These are phyloP conservation scores for Calliopum simillimum DNA, from an alignment of 2,888 invertebrate species.

Conservation along the genomic window DNA sequence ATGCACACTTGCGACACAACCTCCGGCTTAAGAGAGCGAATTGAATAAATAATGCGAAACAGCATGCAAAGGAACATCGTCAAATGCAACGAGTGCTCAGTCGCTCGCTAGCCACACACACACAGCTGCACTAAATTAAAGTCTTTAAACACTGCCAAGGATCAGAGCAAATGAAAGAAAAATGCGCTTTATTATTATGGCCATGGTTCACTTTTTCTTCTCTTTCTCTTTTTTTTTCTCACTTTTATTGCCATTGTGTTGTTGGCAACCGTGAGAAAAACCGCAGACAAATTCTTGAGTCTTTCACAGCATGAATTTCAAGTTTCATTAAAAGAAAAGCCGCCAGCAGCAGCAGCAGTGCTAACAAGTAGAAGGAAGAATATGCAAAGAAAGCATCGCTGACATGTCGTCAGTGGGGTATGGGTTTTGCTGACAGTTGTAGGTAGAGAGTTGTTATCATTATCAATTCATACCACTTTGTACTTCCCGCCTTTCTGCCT, in stretches of 20 bases:
- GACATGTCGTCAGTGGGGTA: background rate
- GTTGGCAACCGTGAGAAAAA: conserved; percentile 30
- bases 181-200: background rate
- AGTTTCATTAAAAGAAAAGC: conserved; percentile 20
- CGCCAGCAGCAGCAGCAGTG: conserved; percentile 7
- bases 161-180: background rate
- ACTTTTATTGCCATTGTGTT: background rate
- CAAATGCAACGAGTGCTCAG: background rate
- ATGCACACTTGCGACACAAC: conserved; percentile 3
- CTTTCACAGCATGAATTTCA: conserved; percentile 19
- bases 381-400: conserved; percentile 6
- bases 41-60: conserved; percentile 29
- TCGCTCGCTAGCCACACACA: too few species aligned
- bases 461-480: too few species aligned
- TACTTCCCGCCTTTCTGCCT: too few species aligned
- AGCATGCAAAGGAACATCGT: conserved; percentile 12
- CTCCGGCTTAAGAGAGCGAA: conserved; percentile 29
- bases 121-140: conserved; percentile 30
- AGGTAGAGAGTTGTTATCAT: too few species aligned
- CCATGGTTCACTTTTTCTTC: background rate
- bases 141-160: conserved; percentile 12
- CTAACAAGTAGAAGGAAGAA: background rate
- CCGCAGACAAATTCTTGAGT: conserved; percentile 37
- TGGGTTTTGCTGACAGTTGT: too few species aligned
- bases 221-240: background rate